phyloP scores from a whole-genome alignment of 2,888 invertebrate species.

The Dasypogon diadema region DNA sequence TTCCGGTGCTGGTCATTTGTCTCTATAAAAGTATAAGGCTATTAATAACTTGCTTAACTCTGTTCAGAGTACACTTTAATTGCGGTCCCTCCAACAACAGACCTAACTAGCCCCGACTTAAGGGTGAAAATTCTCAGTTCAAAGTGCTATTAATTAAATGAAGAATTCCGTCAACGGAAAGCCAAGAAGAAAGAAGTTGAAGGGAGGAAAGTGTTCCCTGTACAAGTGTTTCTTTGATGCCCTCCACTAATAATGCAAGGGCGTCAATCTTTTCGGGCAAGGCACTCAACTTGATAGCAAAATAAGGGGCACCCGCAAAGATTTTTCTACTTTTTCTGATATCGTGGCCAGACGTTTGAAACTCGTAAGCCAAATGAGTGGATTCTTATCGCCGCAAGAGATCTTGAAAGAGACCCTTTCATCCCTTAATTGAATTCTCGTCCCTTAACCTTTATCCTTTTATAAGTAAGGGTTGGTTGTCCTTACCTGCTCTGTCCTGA shows the following conservation, averaged over 20 bases:
- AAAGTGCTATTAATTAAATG: slow-evolving; percentile 44
- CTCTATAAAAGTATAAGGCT: neutral
- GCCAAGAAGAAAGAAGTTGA: neutral
- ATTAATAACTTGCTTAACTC: slow-evolving; percentile 30
- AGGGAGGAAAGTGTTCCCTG: neutral
- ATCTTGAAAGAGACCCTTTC: slow-evolving; percentile 54
- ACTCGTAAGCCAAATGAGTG: slow-evolving; percentile 40
- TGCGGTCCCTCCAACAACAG: slow-evolving; percentile 8
- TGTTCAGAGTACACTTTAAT: slow-evolving; percentile 15
- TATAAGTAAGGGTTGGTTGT: slow-evolving; percentile 12
- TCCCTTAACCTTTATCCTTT: slow-evolving; percentile 51
- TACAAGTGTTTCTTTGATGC: slow-evolving; percentile 26
- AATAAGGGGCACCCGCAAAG: slow-evolving; percentile 31
- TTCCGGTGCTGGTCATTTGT: slow-evolving; percentile 31
- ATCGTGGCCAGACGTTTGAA: slow-evolving; percentile 29
- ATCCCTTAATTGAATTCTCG: slow-evolving; percentile 56
- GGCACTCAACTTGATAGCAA: slow-evolving; percentile 12
- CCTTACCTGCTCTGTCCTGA: slow-evolving; percentile 24
- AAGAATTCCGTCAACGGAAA: slow-evolving; percentile 16
- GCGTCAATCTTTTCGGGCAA: slow-evolving; percentile 23
- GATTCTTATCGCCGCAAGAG: slow-evolving; percentile 52
- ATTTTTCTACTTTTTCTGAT: slow-evolving; percentile 20
- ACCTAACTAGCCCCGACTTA: slow-evolving; percentile 1
- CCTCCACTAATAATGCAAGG: slow-evolving; percentile 20
- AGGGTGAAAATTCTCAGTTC: slow-evolving; percentile 32